Conservation (phyloP, 2,888 invertebrate species). For the Pogonocherus hispidulus region DNA sequence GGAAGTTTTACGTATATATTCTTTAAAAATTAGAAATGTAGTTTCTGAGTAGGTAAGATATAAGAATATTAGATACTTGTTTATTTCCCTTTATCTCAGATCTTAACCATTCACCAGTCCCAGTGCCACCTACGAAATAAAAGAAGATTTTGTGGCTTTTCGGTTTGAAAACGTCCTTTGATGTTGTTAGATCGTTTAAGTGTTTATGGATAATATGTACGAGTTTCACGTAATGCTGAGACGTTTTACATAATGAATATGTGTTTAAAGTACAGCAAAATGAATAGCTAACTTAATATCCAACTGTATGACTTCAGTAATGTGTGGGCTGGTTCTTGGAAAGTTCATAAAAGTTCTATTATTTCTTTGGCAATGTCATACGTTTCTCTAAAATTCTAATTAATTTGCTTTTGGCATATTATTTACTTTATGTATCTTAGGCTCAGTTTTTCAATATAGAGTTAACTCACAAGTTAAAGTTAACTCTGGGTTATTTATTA, state of each 20-base stretch:
- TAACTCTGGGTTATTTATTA: no score
- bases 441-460: no score
- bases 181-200: constrained; percentile 50
- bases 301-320: constrained; percentile 22
- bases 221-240: constrained; percentile 44
- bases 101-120: neutral
- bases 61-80: no score
- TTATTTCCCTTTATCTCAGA: neutral
- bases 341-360: constrained; percentile 1
- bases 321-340: constrained; percentile 20
- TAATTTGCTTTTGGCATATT: no score
- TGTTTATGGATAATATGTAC: constrained; percentile 49
- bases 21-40: no score
- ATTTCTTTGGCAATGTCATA: no score
- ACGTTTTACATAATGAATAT: constrained; percentile 30
- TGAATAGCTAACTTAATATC: constrained; percentile 19
- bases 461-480: no score
- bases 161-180: constrained; percentile 44
- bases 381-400: no score
- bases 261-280: constrained; percentile 27
- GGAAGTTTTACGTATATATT: no score
- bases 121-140: constrained; percentile 33
- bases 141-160: constrained; percentile 43
- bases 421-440: no score
- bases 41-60: no score